Evolutionary conservation across 2,797 vertebrate species (phyloP), one percentile per base, ranked within the genome.

Genomic region (Crotalus adamanteus): DNA sequence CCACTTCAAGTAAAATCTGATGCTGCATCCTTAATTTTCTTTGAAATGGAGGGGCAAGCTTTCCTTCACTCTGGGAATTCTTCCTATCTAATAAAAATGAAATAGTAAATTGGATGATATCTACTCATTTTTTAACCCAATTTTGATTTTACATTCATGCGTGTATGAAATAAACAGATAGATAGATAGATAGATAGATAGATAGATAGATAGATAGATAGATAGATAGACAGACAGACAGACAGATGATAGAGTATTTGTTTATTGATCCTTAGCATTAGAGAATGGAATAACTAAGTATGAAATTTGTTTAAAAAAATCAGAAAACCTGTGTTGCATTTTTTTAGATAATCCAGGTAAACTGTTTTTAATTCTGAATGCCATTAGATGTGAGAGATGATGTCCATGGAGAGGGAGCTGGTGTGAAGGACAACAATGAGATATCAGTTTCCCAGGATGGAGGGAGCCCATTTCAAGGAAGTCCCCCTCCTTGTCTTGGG

Each of bases 171-270:
- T 25, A 37, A 11, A 26, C 16, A 4, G 51, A 26, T 28, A 5
- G 51, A 56, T n/a, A n/a, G 28, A 16, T n/a, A 1, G 85, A 26
- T 5, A 26, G 26, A 53, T 13, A 11, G 59, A 60, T 6, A 25
- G 37, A 37, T 1, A 31, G 42, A 51, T 1, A 22, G 47, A 28
- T 2, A 53, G 51, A 25, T 1, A 12, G 86, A 16, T 3, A 8
- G 26, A n/a, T 0, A 11, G 59, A 25, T 0, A 25, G 59, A 11
- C 9, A 8, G 26, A n/a, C 0, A 11, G 59, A 25, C 0, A 25
- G 59, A 11, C 9, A 6, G 57, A 59, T 6, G 16, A 25, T 25
- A 7, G 59, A 25, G 60, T 63, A 57, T 31, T 87, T 37, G 7
- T 57, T 87, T 31, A 87, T 9, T n/a, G n/a, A 31, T 57, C n/a